Percentiles rank a stretch among this genome's conserved stretches.
phyloP scores from a whole-genome alignment of 2,797 vertebrate species.

The Lacerta viridis region DNA sequence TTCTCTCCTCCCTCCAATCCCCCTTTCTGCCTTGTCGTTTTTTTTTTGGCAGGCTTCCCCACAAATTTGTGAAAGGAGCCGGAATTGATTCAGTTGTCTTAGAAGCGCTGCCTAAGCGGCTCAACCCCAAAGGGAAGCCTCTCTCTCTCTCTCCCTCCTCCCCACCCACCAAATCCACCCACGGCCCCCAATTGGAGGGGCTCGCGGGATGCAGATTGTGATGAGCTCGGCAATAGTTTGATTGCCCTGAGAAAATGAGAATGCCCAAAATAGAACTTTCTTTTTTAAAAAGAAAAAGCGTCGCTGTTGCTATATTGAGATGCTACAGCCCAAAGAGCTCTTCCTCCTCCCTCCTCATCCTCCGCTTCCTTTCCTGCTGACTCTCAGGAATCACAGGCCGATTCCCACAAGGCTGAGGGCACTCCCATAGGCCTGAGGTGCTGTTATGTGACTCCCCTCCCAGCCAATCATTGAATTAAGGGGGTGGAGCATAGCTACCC shows the following conservation, averaged over 20 bases:
- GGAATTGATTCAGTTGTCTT: conserved; percentile 28
- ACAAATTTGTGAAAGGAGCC: conserved; percentile 31
- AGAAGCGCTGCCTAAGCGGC: accelerated
- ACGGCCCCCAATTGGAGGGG: neutral
- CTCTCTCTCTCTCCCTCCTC: neutral
- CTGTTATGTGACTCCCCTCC: neutral
- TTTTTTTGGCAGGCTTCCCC: conserved; percentile 40
- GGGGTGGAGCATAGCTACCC: no score
- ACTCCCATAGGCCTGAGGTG: neutral
- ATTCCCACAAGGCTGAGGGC: no score
- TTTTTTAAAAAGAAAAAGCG: neutral
- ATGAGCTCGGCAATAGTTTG: neutral
- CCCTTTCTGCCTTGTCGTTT: conserved; percentile 35
- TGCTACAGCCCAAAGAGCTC: accelerated
- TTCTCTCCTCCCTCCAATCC: neutral
- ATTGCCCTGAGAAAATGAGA: neutral
- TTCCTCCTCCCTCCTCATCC: no score
- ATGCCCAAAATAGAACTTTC: neutral
- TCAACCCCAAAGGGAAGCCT: neutral
- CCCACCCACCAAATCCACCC: neutral
- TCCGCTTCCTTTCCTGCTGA: no score
- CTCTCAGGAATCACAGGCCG: no score
- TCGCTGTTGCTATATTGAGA: neutral
- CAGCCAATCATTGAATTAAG: neutral
- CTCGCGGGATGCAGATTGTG: neutral